Percentiles rank a stretch among this genome's conserved stretches.
Conservation (phyloP, 30 jellyfish, hydroid and myxozoan species). For the Cassiopea andromeda region DNA sequence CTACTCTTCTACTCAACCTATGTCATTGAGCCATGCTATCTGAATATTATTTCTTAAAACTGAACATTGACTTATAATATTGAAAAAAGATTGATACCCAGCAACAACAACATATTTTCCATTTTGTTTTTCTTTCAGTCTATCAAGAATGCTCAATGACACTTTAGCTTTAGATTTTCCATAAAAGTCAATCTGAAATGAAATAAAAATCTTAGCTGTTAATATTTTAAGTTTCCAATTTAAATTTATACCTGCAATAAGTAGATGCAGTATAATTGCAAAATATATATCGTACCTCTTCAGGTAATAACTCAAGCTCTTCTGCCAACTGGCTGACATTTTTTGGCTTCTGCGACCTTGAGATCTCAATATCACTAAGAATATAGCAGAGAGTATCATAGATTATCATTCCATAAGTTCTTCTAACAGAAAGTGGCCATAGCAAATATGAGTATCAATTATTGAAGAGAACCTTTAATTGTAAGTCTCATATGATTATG, state of each 20-base stretch:
- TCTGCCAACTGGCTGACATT: constrained; percentile 83
- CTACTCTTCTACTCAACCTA: too few relatives aligned
- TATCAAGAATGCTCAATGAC: constrained; percentile 74
- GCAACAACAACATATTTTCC: constrained; percentile 98
- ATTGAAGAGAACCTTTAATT: too few relatives aligned
- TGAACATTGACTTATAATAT: too few relatives aligned
- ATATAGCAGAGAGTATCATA: not conserved
- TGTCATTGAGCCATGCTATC: too few relatives aligned
- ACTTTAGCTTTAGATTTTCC: constrained; percentile 96
- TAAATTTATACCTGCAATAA: too few relatives aligned
- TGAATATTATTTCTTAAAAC: too few relatives aligned
- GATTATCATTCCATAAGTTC: not conserved
- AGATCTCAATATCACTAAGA: constrained; percentile 82
- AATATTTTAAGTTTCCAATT: too few relatives aligned
- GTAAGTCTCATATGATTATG: too few relatives aligned
- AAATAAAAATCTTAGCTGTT: not conserved
- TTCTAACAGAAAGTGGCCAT: too few relatives aligned
- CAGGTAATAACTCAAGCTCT: constrained; percentile 80
- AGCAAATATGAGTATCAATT: too few relatives aligned
- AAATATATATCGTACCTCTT: constrained; percentile 67
- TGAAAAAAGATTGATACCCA: too few relatives aligned
- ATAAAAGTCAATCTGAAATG: constrained; percentile 80
- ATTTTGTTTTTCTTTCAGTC: constrained; percentile 79
- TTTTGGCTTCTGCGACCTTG: constrained; percentile 89
- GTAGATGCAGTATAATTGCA: not conserved